phyloP scores from a whole-genome alignment of 2,797 vertebrate species.

The Enteromius anoplus region DNA sequence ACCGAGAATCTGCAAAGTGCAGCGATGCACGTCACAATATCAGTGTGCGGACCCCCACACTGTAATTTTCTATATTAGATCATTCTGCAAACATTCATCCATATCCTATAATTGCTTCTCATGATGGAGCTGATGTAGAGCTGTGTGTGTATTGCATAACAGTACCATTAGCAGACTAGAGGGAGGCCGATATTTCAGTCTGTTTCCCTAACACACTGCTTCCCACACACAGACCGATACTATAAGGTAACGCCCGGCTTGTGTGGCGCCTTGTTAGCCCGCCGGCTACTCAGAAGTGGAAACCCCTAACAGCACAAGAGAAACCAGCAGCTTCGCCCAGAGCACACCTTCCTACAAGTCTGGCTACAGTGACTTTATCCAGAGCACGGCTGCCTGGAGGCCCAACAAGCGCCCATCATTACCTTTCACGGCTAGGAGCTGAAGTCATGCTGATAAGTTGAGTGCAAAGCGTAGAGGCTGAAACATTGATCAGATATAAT shows the following conservation, averaged over 20 bases:
- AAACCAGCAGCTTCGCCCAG: background rate
- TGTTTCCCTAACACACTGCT: conserved; percentile 14
- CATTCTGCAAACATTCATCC: conserved; percentile 41
- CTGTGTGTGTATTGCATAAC: conserved; percentile 28
- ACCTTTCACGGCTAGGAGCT: conserved; percentile 27
- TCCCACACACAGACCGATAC: conserved; percentile 12
- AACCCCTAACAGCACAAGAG: background rate
- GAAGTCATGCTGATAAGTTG: conserved; percentile 38
- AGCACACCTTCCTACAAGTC: conserved; percentile 14
- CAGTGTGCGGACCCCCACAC: conserved; percentile 3
- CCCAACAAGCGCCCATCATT: conserved; percentile 18
- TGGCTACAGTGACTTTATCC: background rate
- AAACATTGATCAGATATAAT: conserved; percentile 52
- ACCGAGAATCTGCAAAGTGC: conserved; percentile 20
- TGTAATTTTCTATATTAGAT: conserved; percentile 46
- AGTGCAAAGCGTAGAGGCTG: conserved; percentile 25
- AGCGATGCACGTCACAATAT: conserved; percentile 25
- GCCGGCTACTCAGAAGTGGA: background rate
- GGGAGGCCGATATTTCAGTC: conserved; percentile 22
- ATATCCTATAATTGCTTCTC: conserved; percentile 32
- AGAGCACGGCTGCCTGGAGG: background rate
- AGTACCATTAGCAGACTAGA: conserved; percentile 29
- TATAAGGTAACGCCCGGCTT: background rate
- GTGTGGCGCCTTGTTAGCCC: background rate
- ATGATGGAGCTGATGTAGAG: conserved; percentile 28